Percentiles rank a stretch among this genome's conserved stretches.
These are phyloP conservation scores for Phymastichus coffea DNA, from an alignment of 1,140 invertebrate genomes.

Conservation along the genomic window DNA sequence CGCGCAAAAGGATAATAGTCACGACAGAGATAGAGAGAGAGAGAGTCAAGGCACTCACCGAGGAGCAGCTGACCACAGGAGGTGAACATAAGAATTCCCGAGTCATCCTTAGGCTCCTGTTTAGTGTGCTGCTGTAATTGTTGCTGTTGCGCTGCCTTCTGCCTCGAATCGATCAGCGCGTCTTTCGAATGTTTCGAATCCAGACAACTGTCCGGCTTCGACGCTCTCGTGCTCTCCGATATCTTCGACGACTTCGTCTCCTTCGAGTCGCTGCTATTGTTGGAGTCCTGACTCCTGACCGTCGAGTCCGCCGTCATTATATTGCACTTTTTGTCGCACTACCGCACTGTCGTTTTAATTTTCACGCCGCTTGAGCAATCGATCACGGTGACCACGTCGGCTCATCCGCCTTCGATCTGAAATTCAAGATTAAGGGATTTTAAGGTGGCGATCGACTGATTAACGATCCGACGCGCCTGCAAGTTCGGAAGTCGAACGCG, in stretches of 20 bases:
- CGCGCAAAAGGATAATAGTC: no score
- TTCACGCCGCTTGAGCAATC: not conserved
- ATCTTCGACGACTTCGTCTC: conserved; percentile 38
- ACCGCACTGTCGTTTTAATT: not conserved
- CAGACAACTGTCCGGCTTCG: conserved; percentile 41
- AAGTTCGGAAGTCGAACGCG: no score
- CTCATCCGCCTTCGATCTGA: not conserved
- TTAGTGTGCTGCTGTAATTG: conserved; percentile 5
- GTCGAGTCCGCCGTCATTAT: conserved; percentile 49
- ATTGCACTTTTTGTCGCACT: no score
- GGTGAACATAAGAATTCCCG: conserved; percentile 49
- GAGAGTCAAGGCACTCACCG: no score
- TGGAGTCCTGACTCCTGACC: conserved; percentile 51
- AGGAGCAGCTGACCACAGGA: conserved; percentile 51
- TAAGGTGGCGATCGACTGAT: no score
- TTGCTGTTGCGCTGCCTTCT: conserved; percentile 33
- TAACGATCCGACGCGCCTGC: no score
- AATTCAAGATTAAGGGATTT: no score
- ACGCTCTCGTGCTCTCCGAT: conserved; percentile 38
- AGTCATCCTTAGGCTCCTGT: conserved; percentile 40
- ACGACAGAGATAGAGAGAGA: no score
- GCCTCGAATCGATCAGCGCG: conserved; percentile 38
- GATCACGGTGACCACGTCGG: no score
- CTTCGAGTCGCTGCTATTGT: conserved; percentile 43
- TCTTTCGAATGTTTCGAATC: conserved; percentile 51